These are phyloP conservation scores for Macrosteles quadrilineatus DNA, from an alignment of 1,140 invertebrate genomes.

Conservation along the genomic window DNA sequence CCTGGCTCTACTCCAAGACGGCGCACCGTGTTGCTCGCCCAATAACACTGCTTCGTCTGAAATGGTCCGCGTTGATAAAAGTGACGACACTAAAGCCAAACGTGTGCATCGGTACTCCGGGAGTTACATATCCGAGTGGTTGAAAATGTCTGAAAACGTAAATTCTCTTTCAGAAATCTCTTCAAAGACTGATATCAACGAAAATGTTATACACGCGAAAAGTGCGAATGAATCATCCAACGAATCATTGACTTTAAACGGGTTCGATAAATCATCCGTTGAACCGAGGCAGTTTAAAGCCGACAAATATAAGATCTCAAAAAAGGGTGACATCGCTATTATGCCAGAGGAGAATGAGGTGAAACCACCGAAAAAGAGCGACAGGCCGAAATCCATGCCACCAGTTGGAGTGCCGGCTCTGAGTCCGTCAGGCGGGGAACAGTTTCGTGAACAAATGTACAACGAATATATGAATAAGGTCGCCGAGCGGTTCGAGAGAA, in stretches of 20 bases:
- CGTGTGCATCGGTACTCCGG: constrained; percentile 12
- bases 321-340: constrained; percentile 39
- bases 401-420: constrained; percentile 47
- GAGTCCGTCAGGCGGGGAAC: constrained; percentile 58
- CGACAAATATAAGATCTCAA: constrained; percentile 39
- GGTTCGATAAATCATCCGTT: neutral
- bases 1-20: constrained; percentile 57
- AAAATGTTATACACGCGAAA: neutral
- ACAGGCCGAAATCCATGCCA: constrained; percentile 47
- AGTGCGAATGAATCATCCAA: no score
- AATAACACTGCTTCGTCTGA: constrained; percentile 8
- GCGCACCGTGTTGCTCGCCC: constrained; percentile 38
- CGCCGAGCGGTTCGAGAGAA: constrained; percentile 72
- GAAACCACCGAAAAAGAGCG: neutral
- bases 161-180: neutral
- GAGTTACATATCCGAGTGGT: constrained; percentile 25
- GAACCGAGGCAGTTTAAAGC: constrained; percentile 32
- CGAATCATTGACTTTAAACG: no score
- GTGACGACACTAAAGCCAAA: constrained; percentile 33
- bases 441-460: constrained; percentile 75
- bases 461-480: constrained; percentile 79
- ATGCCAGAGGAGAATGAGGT: neutral
- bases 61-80: constrained; percentile 22
- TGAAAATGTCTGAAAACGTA: constrained; percentile 14
- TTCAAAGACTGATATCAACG: constrained; percentile 10